Conservation (phyloP, 2,113 vertebrate species). For the Phalacrocorax carbo region DNA sequence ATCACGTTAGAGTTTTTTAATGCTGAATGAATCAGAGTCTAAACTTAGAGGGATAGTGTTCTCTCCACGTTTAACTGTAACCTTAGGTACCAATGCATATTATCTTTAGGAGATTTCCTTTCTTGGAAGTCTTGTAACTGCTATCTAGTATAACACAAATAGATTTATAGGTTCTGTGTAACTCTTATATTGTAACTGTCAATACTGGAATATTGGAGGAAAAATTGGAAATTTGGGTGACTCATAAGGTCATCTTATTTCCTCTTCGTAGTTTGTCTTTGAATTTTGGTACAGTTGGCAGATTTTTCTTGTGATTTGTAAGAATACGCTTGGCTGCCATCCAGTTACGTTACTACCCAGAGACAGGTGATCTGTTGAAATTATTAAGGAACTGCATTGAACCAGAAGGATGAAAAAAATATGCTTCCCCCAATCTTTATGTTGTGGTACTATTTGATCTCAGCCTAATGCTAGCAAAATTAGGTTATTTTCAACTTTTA, state of each 20-base stretch:
- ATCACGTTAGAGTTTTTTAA: neutral
- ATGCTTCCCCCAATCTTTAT: neutral
- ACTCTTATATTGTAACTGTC: neutral
- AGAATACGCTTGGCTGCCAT: neutral
- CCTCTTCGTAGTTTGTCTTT: neutral
- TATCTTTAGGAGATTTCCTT: neutral
- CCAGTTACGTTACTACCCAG: fast-evolving
- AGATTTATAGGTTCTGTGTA: neutral
- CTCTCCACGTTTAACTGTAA: neutral
- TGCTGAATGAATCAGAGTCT: neutral
- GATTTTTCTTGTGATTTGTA: neutral
- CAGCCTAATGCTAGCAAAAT: neutral
- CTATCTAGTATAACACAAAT: neutral
- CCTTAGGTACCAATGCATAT: neutral
- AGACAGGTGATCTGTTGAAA: neutral
- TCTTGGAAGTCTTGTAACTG: neutral
- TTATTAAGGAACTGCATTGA: neutral
- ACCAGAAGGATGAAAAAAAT: neutral
- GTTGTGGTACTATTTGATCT: neutral
- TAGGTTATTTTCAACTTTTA: neutral
- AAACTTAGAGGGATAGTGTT: neutral
- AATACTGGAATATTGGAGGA: neutral
- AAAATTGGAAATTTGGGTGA: neutral
- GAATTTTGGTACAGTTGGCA: neutral
- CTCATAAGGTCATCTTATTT: neutral